Evolutionary conservation across 2,797 vertebrate species (phyloP), one percentile per base, ranked within the genome.

Genomic region (Scomberomorus guttatus): DNA sequence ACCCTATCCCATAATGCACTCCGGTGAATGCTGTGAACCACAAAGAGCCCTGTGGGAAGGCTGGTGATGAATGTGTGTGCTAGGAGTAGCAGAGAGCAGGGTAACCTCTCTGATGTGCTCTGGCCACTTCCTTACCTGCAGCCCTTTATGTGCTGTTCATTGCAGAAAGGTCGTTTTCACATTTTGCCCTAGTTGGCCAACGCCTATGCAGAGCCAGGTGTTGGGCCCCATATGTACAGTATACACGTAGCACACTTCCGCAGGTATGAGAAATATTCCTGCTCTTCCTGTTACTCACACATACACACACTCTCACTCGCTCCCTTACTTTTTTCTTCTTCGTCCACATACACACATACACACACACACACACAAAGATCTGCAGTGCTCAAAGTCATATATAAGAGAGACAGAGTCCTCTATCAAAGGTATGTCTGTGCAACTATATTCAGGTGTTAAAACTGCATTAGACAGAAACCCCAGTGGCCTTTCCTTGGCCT

Each of bases 11-110:
- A 79, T 83, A 89, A 89, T 81, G 71, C 82, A 84, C 65, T 68
- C 55, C 56, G 61, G 84, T 57, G 52, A 80, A 72, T 68, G 78
- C 72, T 58, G 60, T 79, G 79, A 77, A 85, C 83, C 70, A 81
- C 86, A 71, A 63, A 75, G 67, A 63, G 67, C 80, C 89, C 87
- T 69, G 62, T 80, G 91, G 90, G 91, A 84, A 76, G 63, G 73
- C 75, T 44, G 77, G 79, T 93, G 91, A 94, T 93, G 86, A 92
- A 93, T 93, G 92, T 80, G 65, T 75, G 81, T 71, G 81, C 79
- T 72, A 8, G 55, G 61, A 65, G 78, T 57, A 54, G 83, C 77
- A 66, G 84, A 79, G 85, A 91, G 78, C 83, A 57, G 24, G 39
- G 64, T 86, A 88, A 92, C 91, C 90, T 88, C 85, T 83, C 72